These are phyloP conservation scores for Myotis planiceps DNA, from an alignment of 2,797 vertebrate genomes.

Conservation along the genomic window DNA sequence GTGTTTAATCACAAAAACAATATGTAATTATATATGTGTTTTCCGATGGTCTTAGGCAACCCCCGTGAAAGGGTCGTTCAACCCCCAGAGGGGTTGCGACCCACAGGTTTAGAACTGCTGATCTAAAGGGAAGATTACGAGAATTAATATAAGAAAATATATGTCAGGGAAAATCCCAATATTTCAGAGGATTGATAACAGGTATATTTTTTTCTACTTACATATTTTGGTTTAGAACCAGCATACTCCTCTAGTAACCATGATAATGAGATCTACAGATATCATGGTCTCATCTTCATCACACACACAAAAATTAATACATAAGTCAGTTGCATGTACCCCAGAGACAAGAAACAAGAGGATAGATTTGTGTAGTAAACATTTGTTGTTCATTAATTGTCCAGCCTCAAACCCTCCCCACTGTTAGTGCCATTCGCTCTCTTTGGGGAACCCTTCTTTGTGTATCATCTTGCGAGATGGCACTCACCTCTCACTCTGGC, in stretches of 20 bases:
- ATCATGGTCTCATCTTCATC: neutral
- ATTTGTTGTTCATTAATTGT: neutral
- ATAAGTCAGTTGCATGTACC: neutral
- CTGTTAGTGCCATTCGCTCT: neutral
- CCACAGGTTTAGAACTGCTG: no score
- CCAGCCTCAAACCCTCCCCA: neutral
- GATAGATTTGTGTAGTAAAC: neutral
- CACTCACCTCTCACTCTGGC: neutral
- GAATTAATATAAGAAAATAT: neutral
- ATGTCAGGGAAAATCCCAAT: neutral
- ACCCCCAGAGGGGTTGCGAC: no score
- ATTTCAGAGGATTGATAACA: neutral
- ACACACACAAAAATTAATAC: neutral
- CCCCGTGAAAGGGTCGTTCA: no score
- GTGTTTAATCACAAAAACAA: no score
- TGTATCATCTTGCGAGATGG: neutral
- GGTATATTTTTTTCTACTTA: neutral
- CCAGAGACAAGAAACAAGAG: neutral
- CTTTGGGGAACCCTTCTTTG: neutral
- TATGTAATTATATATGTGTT: no score
- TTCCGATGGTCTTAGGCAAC: no score
- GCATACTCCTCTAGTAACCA: neutral
- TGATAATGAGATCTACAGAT: neutral
- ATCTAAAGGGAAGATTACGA: neutral
- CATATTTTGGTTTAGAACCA: neutral